Conservation (phyloP, 1,140 invertebrate genomes). For the Drosophila micromelanica region DNA sequence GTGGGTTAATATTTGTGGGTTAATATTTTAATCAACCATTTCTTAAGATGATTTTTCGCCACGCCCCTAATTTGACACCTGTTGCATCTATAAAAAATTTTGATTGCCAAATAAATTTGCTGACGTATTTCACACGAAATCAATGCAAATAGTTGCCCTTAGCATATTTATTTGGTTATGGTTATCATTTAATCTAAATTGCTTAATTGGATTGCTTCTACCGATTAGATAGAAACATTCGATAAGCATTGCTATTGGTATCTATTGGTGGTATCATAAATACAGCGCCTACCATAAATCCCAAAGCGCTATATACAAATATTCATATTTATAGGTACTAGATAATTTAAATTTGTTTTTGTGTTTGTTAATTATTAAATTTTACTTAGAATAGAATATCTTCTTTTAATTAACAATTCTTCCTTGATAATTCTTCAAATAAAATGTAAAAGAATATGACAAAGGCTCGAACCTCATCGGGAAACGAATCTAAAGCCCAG, state of each 20-base stretch:
- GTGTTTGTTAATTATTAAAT: neutral
- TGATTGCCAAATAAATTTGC: slow-evolving; percentile 7
- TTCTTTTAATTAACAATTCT: too few relatives aligned
- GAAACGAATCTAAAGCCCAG: too few relatives aligned
- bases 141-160: slow-evolving; percentile 37
- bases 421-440: too few relatives aligned
- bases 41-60: too few relatives aligned
- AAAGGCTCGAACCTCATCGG: too few relatives aligned
- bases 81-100: neutral
- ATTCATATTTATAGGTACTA: neutral
- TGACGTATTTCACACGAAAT: slow-evolving; percentile 40
- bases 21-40: neutral
- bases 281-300: neutral
- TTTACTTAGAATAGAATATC: too few relatives aligned
- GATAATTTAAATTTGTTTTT: too few relatives aligned
- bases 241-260: neutral
- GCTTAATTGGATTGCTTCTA: slow-evolving; percentile 34
- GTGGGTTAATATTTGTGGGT: slow-evolving; percentile 6
- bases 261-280: neutral
- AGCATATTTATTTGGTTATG: slow-evolving; percentile 38
- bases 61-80: neutral
- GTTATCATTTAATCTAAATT: slow-evolving; percentile 49
- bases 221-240: slow-evolving; percentile 39
- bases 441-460: too few relatives aligned
- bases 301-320: neutral